phyloP scores from a whole-genome alignment of 35 echinoderm and acorn worm species.

The Eucidaris tribuloides region DNA sequence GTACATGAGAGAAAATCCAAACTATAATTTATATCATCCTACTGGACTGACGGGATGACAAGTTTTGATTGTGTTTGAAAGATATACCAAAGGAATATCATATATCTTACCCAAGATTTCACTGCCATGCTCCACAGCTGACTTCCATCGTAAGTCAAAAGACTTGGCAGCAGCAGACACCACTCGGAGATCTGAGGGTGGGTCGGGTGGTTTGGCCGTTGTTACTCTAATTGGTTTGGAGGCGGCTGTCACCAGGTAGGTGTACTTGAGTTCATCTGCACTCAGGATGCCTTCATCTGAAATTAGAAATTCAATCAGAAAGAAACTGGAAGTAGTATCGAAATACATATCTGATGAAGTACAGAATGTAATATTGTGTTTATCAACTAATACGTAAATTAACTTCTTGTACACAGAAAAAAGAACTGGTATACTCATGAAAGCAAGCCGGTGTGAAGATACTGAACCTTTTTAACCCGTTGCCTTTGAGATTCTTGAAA shows the following conservation, averaged over 20 bases:
- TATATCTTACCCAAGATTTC: slow-evolving; percentile 48
- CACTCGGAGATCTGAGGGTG: slow-evolving; percentile 46
- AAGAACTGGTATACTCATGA: too few relatives aligned
- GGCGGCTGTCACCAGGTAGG: not conserved
- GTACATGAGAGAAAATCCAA: too few relatives aligned
- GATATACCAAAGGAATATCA: too few relatives aligned
- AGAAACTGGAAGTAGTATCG: too few relatives aligned
- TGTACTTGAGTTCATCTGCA: slow-evolving; percentile 5
- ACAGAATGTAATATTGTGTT: not conserved
- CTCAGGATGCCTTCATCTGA: not conserved
- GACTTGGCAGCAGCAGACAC: slow-evolving; percentile 22
- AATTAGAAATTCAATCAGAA: not conserved
- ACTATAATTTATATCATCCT: too few relatives aligned
- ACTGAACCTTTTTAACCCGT: too few relatives aligned
- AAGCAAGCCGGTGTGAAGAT: too few relatives aligned
- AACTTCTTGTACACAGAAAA: too few relatives aligned
- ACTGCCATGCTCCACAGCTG: slow-evolving; percentile 43
- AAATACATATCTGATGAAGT: not conserved
- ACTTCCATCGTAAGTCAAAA: slow-evolving; percentile 34
- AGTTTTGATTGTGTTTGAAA: too few relatives aligned
- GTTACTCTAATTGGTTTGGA: slow-evolving; percentile 32
- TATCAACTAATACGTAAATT: too few relatives aligned
- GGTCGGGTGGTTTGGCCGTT: slow-evolving; percentile 54
- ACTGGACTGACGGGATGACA: too few relatives aligned
- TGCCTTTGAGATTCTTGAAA: too few relatives aligned